Base-by-base conservation (phyloP, 1,140 invertebrate species). In the Nasonia longicornis region DNA sequence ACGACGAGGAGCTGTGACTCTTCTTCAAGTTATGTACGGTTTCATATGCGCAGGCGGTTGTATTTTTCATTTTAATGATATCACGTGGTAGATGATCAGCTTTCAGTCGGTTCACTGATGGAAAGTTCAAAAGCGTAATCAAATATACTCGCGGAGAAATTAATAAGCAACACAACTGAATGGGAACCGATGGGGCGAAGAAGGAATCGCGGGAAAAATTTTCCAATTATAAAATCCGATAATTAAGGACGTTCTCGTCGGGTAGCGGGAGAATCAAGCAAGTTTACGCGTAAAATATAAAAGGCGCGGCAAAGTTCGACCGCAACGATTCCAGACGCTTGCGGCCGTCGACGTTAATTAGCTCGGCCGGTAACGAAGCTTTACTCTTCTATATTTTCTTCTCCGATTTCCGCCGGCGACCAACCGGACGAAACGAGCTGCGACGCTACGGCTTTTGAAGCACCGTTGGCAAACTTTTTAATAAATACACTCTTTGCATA, bases 311-410 rank as follows among this genome's bases (percentile, higher is more conserved):
- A 14, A 64, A 77, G 14, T n/a, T n/a, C 77, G 31, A 78, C 45
- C 45, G 45, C 76, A 70, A 10, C n/a, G 42, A 29, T 48, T 77
- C 63, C 38, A 29, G 64, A n/a, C 35, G 42, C 64, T 69, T 11
- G 1, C 26, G 64, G 64, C 31, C 42, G 42, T 35, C n/a, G 77
- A 52, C 45, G 22, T 69, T 78, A 78, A 78, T 70, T 78, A 70
- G 42, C 26, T 71, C 14, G 67, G 22, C 26, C 26, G n/a, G 67
- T 52, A 78, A 78, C 67, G 20, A 71, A 78, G 67, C 77, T 70
- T 35, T 71, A 70, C 29, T 58, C 29, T 20, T 78, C n/a, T 29
- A 45, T 29, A 45, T 74, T 52, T 52, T 16, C 45, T 74, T 14
- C 45, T 52, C n/a, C 38, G 70, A 35, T 71, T 71, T 38, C 38